A percentile compares a stretch with the other conserved stretches of the same genome.
Conservation (phyloP, 2,113 vertebrate species). For the Fulmarus glacialis region DNA sequence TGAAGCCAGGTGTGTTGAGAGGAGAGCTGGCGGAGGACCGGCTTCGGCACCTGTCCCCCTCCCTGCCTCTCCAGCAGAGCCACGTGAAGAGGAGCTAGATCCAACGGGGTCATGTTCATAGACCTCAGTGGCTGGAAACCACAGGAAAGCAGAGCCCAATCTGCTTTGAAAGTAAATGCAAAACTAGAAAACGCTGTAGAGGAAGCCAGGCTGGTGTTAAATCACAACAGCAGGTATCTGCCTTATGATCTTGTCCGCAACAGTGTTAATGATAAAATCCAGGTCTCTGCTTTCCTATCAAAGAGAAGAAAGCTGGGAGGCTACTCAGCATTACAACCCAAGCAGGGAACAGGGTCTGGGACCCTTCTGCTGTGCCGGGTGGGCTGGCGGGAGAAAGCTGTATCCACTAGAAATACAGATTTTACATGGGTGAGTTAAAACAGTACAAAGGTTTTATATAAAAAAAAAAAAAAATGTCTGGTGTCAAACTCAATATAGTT, state of each 20-base stretch:
- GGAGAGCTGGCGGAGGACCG: background rate
- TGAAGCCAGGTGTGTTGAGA: background rate
- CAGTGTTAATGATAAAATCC: background rate
- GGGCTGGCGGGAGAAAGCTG: background rate
- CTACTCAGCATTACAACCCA: background rate
- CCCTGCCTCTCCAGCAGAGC: background rate
- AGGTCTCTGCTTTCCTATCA: background rate
- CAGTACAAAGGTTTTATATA: background rate
- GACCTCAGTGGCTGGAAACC: background rate
- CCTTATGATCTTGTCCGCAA: background rate
- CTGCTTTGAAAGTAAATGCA: background rate
- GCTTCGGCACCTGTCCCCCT: background rate
- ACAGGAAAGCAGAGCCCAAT: background rate
- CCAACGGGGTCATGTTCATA: background rate
- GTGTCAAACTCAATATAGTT: fast-evolving
- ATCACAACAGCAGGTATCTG: background rate
- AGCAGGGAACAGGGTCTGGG: background rate
- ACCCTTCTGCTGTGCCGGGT: background rate
- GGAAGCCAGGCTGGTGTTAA: background rate
- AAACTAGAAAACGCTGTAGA: background rate
- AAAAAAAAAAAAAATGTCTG: background rate
- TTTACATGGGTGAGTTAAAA: background rate
- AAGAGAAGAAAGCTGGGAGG: background rate
- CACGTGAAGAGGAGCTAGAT: fast-evolving
- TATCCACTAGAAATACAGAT: background rate